These are phyloP conservation scores for Nycticryphes semicollaris DNA, from an alignment of 2,113 vertebrate species.

Conservation along the genomic window DNA sequence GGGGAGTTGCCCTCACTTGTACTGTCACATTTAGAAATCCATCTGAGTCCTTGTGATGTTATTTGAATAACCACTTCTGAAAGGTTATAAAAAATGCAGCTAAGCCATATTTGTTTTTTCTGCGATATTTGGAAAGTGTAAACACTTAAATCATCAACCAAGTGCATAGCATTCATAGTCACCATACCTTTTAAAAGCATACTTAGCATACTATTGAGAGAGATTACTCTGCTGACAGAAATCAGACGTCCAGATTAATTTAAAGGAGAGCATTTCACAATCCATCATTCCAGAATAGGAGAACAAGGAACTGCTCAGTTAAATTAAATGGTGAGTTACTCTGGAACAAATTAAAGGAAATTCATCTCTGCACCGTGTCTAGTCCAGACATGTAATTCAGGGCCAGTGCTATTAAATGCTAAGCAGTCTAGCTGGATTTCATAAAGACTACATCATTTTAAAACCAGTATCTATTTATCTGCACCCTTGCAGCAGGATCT, in stretches of 20 bases:
- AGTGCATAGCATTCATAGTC: slow-evolving; percentile 44
- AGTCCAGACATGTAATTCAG: not conserved
- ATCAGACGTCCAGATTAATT: slow-evolving; percentile 50
- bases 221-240: slow-evolving; percentile 42
- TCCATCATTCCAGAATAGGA: slow-evolving; percentile 44
- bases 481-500: not conserved
- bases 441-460: not conserved
- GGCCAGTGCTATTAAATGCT: not conserved
- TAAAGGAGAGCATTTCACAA: slow-evolving; percentile 47
- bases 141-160: slow-evolving; percentile 55
- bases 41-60: slow-evolving; percentile 28
- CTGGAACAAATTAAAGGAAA: slow-evolving; percentile 58
- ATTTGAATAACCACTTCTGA: slow-evolving; percentile 22
- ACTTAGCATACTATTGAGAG: slow-evolving; percentile 34
- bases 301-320: slow-evolving; percentile 49
- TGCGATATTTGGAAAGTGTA: not conserved
- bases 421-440: not conserved
- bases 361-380: slow-evolving; percentile 6
- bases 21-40: slow-evolving; percentile 15
- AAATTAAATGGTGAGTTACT: slow-evolving; percentile 55
- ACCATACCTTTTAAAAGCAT: slow-evolving; percentile 55
- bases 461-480: not conserved
- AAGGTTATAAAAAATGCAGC: slow-evolving; percentile 14
- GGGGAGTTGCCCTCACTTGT: slow-evolving; percentile 7
- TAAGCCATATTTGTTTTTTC: slow-evolving; percentile 40